These are phyloP conservation scores for Pachypeltis micranthus DNA, from an alignment of 1,140 invertebrate genomes.

Conservation along the genomic window DNA sequence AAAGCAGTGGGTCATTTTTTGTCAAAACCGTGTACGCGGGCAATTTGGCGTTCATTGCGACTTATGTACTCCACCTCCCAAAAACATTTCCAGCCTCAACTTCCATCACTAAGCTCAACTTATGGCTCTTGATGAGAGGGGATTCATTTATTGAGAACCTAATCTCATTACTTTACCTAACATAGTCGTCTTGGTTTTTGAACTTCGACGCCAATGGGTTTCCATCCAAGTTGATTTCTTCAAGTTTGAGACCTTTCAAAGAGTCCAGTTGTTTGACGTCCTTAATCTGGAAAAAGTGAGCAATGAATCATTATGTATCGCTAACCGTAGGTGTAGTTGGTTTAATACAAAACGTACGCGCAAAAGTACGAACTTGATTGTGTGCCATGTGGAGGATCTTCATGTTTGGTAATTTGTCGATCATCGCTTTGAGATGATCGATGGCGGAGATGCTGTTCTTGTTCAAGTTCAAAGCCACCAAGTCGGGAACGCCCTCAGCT, in stretches of 20 bases:
- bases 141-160: no score
- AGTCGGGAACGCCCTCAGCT: constrained; percentile 63
- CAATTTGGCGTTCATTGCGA: no score
- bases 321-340: no score
- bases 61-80: no score
- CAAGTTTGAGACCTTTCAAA: constrained; percentile 54
- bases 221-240: constrained; percentile 63
- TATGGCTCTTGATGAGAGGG: no score
- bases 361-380: constrained; percentile 68
- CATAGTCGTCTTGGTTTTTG: constrained; percentile 60
- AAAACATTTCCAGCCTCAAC: no score
- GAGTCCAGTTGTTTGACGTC: constrained; percentile 53
- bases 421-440: constrained; percentile 49
- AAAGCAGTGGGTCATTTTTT: no score
- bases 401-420: constrained; percentile 53
- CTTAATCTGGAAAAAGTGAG: constrained; percentile 53
- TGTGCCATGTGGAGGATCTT: constrained; percentile 69
- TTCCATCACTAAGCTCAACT: no score
- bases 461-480: constrained; percentile 68
- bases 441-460: constrained; percentile 62
- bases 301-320: no score
- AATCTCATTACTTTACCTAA: constrained; percentile 74
- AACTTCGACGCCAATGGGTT: constrained; percentile 71
- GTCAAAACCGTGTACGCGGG: no score
- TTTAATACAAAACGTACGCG: no score